Evolutionary conservation across 1,140 invertebrate species (phyloP), one percentile per base, ranked within the genome.

Genomic region (Ips typographus): DNA sequence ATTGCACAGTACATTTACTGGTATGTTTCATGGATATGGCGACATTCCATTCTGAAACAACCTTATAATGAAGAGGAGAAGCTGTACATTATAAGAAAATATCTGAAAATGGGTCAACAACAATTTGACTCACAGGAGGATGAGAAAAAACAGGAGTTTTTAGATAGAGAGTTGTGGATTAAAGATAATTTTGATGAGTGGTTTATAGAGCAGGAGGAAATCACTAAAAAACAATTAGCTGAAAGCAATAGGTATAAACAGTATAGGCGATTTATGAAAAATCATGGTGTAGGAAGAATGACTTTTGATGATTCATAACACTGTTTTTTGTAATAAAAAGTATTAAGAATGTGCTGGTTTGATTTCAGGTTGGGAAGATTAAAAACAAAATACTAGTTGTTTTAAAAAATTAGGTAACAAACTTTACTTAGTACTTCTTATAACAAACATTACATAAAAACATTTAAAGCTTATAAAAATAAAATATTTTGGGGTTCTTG

Each of bases 11-110:
- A 91, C 77, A 81, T 92, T 47, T 81, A 81, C 67, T 95, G 92
- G 92, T 90, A 91, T 78, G 47, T 85, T 0, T 83, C 85, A 52
- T 96, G 94, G 94, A 83, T 92, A 39, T 92, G 88, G 86, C 91
- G 89, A 73, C 95, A 92, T 76, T 87, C 80, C 37, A 85, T 95
- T n/a, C 77, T 86, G 49, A 89, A 88, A 73, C 82, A 91, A 72
- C 89, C 90, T 47, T 95, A 92, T 77, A 92, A 88, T 1, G 84
- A 87, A 3, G 91, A 94, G 74, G 92, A 95, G 77, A 93, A 95
- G 77, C 76, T 91, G 1, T 91, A 95, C 80, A 78, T 95, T 40
- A 95, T 96, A 52, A 84, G 91, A 60, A 92, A 90, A 77, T 84
- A 88, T 77, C 83, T 95, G 82, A 87, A 88, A 72, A 84, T 94